Evolutionary conservation across 2,888 invertebrate species (phyloP), one percentile per base, ranked within the genome.

Genomic region (Chaetogeoica ovagalla): DNA sequence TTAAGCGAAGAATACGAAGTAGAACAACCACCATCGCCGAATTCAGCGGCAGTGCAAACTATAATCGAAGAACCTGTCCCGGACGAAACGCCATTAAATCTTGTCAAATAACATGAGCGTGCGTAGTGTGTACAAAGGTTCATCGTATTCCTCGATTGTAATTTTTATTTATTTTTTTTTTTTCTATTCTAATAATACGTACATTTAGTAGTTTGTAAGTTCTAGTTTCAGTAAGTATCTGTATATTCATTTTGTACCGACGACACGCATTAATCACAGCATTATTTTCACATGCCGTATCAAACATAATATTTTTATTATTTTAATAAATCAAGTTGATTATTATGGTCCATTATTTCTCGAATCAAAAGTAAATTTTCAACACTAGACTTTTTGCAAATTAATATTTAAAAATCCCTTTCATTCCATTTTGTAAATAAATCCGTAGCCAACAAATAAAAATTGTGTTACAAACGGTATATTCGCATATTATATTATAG

Each of bases 61-160:
- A 79, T 79, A 63, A 79, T 71, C 62, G 79, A 79, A 79, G 79
- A 79, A 71, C 71, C 70, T 0, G 79, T 79, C 11, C 79, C 55
- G n/a, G 75, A 71, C 57, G 79, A 79, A 79, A 79, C 79, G 8
- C 79, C 71, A 71, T n/a, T 79, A 63, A 79, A 79, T 57, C 79
- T 79, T 21, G 79, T 79, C 65, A 65, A 57, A 70, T 70, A 79
- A 79, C 71, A 79, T 8, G 4, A 63, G n/a, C 15, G 9, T 63
- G 55, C 17, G 5, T 55, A 52, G 2, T 55, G 62, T 8, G 55
- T 23, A 11, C 43, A 48, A 62, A 63, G 79, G 71, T 71, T 71
- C 57, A 39, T 70, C 48, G 57, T 65, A 79, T 71, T 79, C 79
- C 63, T 79, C 79, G 19, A 55, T 23, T 57, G 21, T 63, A 43